These are phyloP conservation scores for Petrocephalus sullivani DNA, from an alignment of 2,797 vertebrate species.

Conservation along the genomic window DNA sequence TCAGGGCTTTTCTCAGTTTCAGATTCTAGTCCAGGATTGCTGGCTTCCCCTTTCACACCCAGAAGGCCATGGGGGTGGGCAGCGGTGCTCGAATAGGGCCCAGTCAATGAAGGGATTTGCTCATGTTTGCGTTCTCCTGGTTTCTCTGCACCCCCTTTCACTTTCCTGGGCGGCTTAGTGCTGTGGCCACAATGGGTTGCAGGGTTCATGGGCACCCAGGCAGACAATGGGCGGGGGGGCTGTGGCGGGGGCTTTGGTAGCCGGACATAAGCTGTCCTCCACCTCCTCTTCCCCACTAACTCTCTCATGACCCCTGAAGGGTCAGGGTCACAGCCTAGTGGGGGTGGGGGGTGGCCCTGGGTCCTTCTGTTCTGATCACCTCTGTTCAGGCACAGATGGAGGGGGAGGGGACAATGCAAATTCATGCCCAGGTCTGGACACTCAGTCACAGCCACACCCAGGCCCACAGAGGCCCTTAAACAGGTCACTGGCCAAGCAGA, in stretches of 20 bases:
- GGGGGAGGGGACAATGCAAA: slow-evolving; percentile 22
- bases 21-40: slow-evolving; percentile 5
- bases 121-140: slow-evolving; percentile 28
- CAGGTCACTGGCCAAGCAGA: slow-evolving; percentile 20
- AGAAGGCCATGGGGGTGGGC: neutral
- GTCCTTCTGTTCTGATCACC: slow-evolving; percentile 44
- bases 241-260: slow-evolving; percentile 27
- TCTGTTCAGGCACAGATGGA: slow-evolving; percentile 20
- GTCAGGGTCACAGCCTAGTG: slow-evolving; percentile 43
- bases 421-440: slow-evolving; percentile 27
- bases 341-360: slow-evolving; percentile 41
- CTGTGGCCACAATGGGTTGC: slow-evolving; percentile 41
- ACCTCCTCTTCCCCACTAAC: slow-evolving; percentile 50
- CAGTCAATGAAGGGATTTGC: slow-evolving; percentile 34
- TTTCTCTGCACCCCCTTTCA: slow-evolving; percentile 15
- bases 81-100: neutral
- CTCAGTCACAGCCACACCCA: slow-evolving; percentile 25
- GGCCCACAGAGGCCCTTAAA: neutral
- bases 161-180: slow-evolving; percentile 15
- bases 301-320: slow-evolving; percentile 59
- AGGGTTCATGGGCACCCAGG: slow-evolving; percentile 57
- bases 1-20: neutral
- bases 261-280: slow-evolving; percentile 46
- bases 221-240: slow-evolving; percentile 34
- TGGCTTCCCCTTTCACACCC: neutral